Evolutionary conservation across 2,888 invertebrate species (phyloP), one percentile per base, ranked within the genome.

Genomic region (Dynastes grantii): DNA sequence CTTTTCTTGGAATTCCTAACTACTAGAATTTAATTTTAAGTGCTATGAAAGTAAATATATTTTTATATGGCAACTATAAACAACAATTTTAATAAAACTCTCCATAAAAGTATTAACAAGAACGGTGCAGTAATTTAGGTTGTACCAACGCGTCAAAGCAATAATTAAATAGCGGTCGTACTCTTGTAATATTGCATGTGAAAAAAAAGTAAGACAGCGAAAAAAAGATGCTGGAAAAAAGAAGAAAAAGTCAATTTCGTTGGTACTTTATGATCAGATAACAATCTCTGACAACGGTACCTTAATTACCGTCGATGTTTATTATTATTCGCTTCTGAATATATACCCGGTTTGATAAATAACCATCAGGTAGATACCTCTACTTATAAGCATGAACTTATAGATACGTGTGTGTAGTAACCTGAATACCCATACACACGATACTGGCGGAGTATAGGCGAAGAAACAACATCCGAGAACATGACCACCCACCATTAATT

Each of bases 401-500:
- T 71, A 27, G 16, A 71, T 55, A 55, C 3, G 6, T 27, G 22
- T 55, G 22, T 55, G 27, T 55, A 27, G 16, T n/a, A 55, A n/a
- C 22, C n/a, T 55, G 55, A 22, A 55, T 55, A 27, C 9, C n/a
- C n/a, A 16, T 37, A 29, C 68, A 27, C 51, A 13, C 51, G 27
- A 22, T 51, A 29, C 49, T 3, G 27, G 3, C 68, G 22, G 22
- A 2, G n/a, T 49, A 51, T 29, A 73, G 37, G 73, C 73, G 73
- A 73, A 73, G 55, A 22, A 73, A 58, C 58, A 73, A 73, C 73
- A 73, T 73, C 37, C 37, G 40, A 40, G 40, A 58, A 73, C 58
- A 55, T 73, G 73, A 73, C 73, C 73, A 73, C 73, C 73, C 73
- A 73, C 73, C 73, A 73, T 73, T 73, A 73, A 73, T 73, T 73